phyloP scores from a whole-genome alignment of 2,888 invertebrate genomes.

The Ariolimax columbianus region DNA sequence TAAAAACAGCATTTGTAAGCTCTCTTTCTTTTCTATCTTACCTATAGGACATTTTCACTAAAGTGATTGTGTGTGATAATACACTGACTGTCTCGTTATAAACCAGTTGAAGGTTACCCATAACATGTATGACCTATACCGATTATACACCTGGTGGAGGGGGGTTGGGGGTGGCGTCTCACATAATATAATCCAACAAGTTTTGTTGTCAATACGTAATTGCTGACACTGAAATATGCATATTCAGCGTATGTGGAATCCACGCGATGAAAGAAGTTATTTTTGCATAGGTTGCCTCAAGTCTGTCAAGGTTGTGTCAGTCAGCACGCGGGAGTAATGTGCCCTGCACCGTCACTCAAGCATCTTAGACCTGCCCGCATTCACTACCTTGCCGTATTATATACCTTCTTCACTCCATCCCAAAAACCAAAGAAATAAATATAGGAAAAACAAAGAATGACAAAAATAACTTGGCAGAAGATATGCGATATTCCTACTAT shows the following conservation, averaged over 20 bases:
- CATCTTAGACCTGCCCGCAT: not conserved
- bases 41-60: no score
- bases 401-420: not conserved
- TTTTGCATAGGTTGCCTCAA: not conserved
- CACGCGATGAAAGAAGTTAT: not conserved
- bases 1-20: no score
- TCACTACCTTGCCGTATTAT: not conserved
- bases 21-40: no score
- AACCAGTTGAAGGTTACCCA: no score
- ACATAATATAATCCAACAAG: not conserved
- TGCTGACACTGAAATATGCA: not conserved
- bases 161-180: no score
- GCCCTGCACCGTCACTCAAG: not conserved
- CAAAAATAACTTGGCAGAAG: not conserved
- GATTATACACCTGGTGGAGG: no score
- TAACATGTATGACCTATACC: no score
- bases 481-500: not conserved
- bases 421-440: not conserved
- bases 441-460: not conserved
- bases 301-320: conserved; percentile 3
- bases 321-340: not conserved
- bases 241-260: not conserved
- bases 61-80: no score
- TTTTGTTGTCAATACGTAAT: not conserved
- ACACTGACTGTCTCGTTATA: no score